These are phyloP conservation scores for Silurus asotus DNA, from an alignment of 2,113 vertebrate species.

Conservation along the genomic window DNA sequence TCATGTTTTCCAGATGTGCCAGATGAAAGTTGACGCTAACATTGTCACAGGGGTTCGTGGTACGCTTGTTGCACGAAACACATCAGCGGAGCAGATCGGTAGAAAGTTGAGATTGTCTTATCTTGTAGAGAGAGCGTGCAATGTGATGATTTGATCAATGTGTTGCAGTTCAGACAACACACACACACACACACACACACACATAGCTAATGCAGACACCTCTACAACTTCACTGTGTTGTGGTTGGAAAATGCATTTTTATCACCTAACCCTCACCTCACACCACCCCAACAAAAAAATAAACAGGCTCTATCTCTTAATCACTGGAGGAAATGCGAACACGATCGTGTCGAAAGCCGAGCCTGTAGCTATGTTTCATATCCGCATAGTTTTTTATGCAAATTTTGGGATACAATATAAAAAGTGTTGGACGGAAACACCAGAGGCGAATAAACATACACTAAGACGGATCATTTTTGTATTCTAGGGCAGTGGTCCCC, in stretches of 20 bases:
- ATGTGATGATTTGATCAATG: neutral
- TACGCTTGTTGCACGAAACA: neutral
- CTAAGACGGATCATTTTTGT: too few species aligned
- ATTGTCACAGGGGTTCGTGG: neutral
- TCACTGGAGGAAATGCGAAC: neutral
- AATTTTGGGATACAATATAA: too few species aligned
- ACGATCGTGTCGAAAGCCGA: neutral
- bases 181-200: neutral
- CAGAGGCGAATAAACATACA: too few species aligned
- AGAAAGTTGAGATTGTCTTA: neutral
- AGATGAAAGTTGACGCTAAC: neutral
- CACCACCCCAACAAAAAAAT: neutral
- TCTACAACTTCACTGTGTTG: neutral
- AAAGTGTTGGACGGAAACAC: too few species aligned
- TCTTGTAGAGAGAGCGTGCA: neutral
- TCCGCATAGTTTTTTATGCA: too few species aligned
- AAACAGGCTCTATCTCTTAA: neutral
- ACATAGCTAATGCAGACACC: neutral
- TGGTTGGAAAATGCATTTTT: neutral
- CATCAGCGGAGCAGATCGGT: neutral
- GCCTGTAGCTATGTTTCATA: too few species aligned
- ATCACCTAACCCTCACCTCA: neutral
- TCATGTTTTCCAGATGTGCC: neutral
- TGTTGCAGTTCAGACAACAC: neutral
- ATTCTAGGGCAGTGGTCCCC: too few species aligned